These are phyloP conservation scores for Caenorhabditis imperialis DNA, from an alignment of 2,888 invertebrate species.

Conservation along the genomic window DNA sequence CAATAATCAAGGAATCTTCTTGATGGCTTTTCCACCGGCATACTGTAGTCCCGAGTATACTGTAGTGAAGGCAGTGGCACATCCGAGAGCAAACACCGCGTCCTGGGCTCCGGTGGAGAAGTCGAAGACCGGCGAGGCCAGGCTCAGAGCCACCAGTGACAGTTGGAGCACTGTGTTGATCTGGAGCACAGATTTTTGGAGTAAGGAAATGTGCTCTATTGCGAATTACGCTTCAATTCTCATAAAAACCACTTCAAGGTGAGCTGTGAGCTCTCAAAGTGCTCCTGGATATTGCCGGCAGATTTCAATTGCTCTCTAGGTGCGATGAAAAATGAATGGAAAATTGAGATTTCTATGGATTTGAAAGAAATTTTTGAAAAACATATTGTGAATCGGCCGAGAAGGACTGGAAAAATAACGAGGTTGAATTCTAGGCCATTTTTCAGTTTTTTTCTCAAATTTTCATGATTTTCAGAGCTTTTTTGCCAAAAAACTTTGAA, in stretches of 20 bases:
- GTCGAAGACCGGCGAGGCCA: conserved; percentile 92
- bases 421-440: no score
- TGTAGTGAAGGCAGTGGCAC: conserved; percentile 72
- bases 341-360: no score
- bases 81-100: conserved; percentile 80
- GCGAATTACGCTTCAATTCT: no score
- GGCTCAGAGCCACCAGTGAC: conserved; percentile 87
- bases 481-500: background rate
- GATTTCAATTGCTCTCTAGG: no score
- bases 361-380: no score
- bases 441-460: background rate
- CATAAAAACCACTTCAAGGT: no score
- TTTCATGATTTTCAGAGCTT: background rate
- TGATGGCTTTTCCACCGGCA: conserved; percentile 72
- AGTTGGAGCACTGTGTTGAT: conserved; percentile 91
- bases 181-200: conserved; percentile 69
- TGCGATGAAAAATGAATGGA: no score
- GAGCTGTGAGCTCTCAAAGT: no score
- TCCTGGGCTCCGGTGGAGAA: conserved; percentile 82
- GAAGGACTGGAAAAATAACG: no score
- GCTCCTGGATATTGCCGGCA: no score
- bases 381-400: no score
- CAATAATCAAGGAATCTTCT: conserved; percentile 62
- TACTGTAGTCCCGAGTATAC: conserved; percentile 76
- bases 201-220: no score